phyloP scores from a whole-genome alignment of 2,797 vertebrate genomes.

The Sorex maritimensis region DNA sequence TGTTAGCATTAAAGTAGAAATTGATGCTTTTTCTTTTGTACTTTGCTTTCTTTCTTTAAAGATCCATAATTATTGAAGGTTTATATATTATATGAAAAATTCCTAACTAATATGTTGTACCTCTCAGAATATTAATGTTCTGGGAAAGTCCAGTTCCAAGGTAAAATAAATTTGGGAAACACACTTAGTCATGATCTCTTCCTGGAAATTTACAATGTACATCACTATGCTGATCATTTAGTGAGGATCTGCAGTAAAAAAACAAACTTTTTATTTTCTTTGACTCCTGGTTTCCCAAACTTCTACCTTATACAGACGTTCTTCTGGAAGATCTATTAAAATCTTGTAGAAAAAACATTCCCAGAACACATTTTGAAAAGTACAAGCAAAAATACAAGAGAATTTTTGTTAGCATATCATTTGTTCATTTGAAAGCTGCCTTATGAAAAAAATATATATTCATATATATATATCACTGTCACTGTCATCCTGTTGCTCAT shows the following conservation, averaged over 20 bases:
- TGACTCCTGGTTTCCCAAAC: constrained; percentile 56
- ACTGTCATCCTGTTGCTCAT: too few relatives aligned
- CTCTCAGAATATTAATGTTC: constrained; percentile 45
- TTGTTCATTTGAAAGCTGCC: constrained; percentile 52
- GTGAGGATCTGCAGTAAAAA: background rate
- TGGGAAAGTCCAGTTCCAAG: background rate
- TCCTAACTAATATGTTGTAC: constrained; percentile 65
- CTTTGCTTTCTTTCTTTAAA: constrained; percentile 62
- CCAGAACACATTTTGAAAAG: constrained; percentile 63
- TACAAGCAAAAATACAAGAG: constrained; percentile 19
- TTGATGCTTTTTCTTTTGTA: constrained; percentile 72
- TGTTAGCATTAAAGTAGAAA: constrained; percentile 72
- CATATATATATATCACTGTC: too few relatives aligned
- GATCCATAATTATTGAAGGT: constrained; percentile 66
- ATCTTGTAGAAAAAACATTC: constrained; percentile 33
- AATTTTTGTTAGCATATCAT: constrained; percentile 46
- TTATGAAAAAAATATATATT: background rate
- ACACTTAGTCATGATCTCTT: background rate
- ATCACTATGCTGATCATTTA: background rate
- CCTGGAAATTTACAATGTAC: background rate
- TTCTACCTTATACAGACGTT: background rate
- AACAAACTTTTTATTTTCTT: background rate
- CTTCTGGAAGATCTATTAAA: constrained; percentile 53
- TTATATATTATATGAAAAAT: background rate
- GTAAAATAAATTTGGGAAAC: constrained; percentile 61